Conservation (phyloP, 2,888 invertebrate genomes). For the Drosophila formosana region DNA sequence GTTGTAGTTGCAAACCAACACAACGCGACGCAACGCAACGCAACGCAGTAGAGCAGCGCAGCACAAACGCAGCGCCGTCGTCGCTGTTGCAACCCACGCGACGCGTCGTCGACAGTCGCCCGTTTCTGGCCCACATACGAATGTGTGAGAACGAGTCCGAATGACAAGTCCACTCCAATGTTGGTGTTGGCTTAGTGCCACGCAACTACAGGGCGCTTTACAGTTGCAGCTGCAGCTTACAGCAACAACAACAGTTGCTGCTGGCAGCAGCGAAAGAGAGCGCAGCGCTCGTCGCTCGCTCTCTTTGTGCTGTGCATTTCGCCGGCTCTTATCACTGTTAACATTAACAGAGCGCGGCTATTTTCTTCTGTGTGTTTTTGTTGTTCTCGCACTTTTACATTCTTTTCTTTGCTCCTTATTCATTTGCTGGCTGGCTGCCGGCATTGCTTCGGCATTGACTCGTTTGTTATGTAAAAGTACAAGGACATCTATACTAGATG, state of each 20-base stretch:
- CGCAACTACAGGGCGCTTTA: constrained; percentile 61
- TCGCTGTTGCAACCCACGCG: constrained; percentile 65
- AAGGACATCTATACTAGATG: constrained; percentile 74
- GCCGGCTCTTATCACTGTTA: constrained; percentile 74
- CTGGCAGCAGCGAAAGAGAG: constrained; percentile 35
- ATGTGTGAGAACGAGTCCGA: not conserved
- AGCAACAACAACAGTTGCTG: constrained; percentile 34
- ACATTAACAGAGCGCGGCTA: constrained; percentile 31
- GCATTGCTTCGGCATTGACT: constrained; percentile 53
- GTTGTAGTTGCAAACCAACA: constrained; percentile 40
- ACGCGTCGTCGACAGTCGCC: constrained; percentile 14
- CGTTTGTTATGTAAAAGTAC: constrained; percentile 78
- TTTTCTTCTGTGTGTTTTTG: constrained; percentile 8
- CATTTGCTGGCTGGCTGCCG: constrained; percentile 46
- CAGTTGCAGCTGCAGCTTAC: constrained; percentile 56
- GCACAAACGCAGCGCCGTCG: constrained; percentile 33
- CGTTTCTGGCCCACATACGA: constrained; percentile 34
- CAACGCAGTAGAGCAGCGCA: not conserved
- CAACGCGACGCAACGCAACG: constrained; percentile 22
- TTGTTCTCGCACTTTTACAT: constrained; percentile 5
- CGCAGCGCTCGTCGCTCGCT: constrained; percentile 11
- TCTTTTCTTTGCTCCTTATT: constrained; percentile 9
- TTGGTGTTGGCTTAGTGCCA: constrained; percentile 51
- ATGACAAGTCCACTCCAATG: too few relatives aligned
- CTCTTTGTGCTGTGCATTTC: constrained; percentile 46